Percentiles rank a stretch among this genome's conserved stretches.
Conservation (phyloP, 2,888 invertebrate genomes). For the Hirtodrosophila trivittata region DNA sequence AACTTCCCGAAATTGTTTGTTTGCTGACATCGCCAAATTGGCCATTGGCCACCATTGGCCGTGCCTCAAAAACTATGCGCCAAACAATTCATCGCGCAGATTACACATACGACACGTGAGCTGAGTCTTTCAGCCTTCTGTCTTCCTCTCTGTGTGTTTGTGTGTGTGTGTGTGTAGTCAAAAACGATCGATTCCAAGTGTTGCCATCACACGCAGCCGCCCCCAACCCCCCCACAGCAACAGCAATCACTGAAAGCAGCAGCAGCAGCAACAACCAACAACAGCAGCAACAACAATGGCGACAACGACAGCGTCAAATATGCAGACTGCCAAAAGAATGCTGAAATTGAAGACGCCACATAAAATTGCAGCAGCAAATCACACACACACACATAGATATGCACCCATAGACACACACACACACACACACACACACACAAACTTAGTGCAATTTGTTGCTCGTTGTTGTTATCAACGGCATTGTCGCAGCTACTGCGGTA, state of each 20-base stretch:
- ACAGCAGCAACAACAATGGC: neutral
- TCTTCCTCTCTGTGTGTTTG: no score
- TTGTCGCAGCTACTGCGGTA: slow-evolving; percentile 53
- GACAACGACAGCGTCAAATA: slow-evolving; percentile 45
- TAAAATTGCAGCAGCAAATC: slow-evolving; percentile 46
- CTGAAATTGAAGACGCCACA: slow-evolving; percentile 71
- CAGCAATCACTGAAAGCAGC: slow-evolving; percentile 21
- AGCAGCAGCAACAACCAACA: slow-evolving; percentile 12
- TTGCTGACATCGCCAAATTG: slow-evolving; percentile 40
- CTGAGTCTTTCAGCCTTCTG: slow-evolving; percentile 12
- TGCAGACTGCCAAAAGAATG: slow-evolving; percentile 72
- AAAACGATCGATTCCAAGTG: slow-evolving; percentile 30
- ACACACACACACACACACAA: slow-evolving; percentile 10
- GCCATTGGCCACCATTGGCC: slow-evolving; percentile 15
- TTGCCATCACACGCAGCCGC: slow-evolving; percentile 16
- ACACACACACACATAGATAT: slow-evolving; percentile 4
- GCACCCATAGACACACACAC: neutral
- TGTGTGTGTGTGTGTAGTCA: no score
- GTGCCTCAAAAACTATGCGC: slow-evolving; percentile 29
- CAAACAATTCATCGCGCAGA: slow-evolving; percentile 43
- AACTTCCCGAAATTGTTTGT: slow-evolving; percentile 67
- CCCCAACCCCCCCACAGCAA: slow-evolving; percentile 12
- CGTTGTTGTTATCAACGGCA: slow-evolving; percentile 51
- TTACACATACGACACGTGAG: slow-evolving; percentile 64
- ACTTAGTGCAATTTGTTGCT: slow-evolving; percentile 37